phyloP scores from a whole-genome alignment of 2,888 invertebrate genomes.

The Eupelmus urozonus region DNA sequence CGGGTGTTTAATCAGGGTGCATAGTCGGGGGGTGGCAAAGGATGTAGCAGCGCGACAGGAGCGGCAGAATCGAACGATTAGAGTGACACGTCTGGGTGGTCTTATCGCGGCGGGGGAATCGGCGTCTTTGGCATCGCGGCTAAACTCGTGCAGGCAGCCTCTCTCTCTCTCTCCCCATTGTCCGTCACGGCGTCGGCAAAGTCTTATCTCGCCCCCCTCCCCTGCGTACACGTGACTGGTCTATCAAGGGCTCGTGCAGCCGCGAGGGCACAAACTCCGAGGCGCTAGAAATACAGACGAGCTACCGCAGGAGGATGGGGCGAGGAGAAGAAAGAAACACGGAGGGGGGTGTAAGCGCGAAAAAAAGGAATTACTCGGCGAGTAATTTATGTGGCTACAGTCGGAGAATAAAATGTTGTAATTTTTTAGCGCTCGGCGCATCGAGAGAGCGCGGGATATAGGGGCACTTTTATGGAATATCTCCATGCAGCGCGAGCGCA shows the following conservation, averaged over 20 bases:
- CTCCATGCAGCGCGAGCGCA: neutral
- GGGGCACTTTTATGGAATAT: neutral
- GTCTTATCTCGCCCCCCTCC: conserved; percentile 54
- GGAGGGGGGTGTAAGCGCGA: too few relatives aligned
- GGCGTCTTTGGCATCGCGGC: conserved; percentile 18
- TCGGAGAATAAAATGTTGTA: conserved; percentile 3
- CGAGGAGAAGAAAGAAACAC: conserved; percentile 19
- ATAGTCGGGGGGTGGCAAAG: neutral
- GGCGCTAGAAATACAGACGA: conserved; percentile 15
- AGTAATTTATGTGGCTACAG: conserved; percentile 9
- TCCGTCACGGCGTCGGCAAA: conserved; percentile 47
- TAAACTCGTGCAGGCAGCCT: too few relatives aligned
- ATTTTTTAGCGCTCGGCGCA: conserved; percentile 4
- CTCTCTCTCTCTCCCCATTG: conserved; percentile 28
- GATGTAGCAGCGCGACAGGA: neutral
- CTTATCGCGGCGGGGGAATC: conserved; percentile 48
- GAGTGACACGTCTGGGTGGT: conserved; percentile 52
- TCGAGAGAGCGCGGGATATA: too few relatives aligned
- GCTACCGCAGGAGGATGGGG: neutral
- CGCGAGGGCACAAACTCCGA: neutral
- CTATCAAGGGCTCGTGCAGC: conserved; percentile 29
- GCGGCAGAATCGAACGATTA: conserved; percentile 45
- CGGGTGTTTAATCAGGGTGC: conserved; percentile 21
- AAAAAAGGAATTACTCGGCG: neutral
- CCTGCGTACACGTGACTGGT: conserved; percentile 56